These are phyloP conservation scores for Hyperopisus bebe DNA, from an alignment of 2,113 vertebrate species.

Conservation along the genomic window DNA sequence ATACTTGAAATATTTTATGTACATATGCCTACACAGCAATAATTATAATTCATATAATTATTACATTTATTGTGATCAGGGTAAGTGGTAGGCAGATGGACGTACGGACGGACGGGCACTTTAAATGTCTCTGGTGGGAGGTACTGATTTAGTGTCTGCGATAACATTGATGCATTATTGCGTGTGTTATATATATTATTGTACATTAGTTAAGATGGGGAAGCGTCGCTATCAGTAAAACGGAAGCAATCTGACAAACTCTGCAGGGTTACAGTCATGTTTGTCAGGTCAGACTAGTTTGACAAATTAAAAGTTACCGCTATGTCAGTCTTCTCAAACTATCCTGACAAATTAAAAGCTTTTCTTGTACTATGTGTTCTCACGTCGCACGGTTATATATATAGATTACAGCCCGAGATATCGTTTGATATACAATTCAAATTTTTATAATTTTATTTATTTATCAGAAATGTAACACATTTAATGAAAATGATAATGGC, in stretches of 20 bases:
- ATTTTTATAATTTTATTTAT: background rate
- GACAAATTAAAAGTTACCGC: background rate
- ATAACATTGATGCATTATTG: background rate
- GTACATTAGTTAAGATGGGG: background rate
- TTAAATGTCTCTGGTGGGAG: background rate
- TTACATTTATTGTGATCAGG: background rate
- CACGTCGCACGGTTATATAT: background rate
- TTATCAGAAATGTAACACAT: background rate
- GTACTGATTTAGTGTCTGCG: background rate
- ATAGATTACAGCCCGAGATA: background rate
- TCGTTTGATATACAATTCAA: background rate
- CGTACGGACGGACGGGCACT: background rate
- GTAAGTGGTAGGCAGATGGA: background rate
- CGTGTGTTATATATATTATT: background rate
- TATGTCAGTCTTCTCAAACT: background rate
- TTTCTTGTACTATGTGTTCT: background rate
- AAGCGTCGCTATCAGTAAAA: background rate
- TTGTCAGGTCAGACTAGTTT: background rate
- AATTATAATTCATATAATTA: background rate
- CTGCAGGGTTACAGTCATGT: background rate
- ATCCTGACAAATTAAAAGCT: constrained; percentile 1
- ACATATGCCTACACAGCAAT: background rate
- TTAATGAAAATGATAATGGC: background rate
- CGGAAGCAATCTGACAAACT: background rate
- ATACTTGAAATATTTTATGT: background rate